A percentile compares a stretch with the other conserved stretches of the same genome.
These are phyloP conservation scores for Myzus persicae DNA, from an alignment of 1,140 invertebrate species.

Conservation along the genomic window DNA sequence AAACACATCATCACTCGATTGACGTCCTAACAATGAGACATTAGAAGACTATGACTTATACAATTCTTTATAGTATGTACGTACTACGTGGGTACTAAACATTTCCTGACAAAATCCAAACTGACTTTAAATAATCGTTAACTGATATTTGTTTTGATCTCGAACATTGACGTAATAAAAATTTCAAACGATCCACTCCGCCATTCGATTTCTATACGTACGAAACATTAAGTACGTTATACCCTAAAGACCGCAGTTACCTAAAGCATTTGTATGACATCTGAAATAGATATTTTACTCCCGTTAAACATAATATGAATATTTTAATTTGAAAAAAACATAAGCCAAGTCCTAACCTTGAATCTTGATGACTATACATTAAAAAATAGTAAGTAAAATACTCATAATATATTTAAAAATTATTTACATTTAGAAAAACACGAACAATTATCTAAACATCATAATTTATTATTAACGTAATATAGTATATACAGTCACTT, in stretches of 20 bases:
- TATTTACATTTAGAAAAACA: not conserved
- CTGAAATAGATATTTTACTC: not conserved
- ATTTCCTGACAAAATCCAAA: not conserved
- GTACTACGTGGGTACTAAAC: not conserved
- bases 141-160: not conserved
- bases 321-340: not conserved
- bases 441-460: not conserved
- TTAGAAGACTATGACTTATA: not conserved
- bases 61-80: not conserved
- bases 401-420: not conserved
- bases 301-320: not conserved
- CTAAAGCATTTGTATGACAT: not conserved
- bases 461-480: not conserved
- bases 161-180: not conserved
- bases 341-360: not conserved
- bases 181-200: not conserved
- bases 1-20: not conserved
- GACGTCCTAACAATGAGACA: not conserved
- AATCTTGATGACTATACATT: not conserved
- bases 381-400: constrained; percentile 3
- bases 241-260: not conserved
- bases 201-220: not conserved
- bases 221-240: not conserved
- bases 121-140: not conserved
- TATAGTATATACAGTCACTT: not conserved